A percentile compares a stretch with the other conserved stretches of the same genome.
Conservation (phyloP, 2,113 vertebrate genomes). For the Australoheros scitulus region DNA sequence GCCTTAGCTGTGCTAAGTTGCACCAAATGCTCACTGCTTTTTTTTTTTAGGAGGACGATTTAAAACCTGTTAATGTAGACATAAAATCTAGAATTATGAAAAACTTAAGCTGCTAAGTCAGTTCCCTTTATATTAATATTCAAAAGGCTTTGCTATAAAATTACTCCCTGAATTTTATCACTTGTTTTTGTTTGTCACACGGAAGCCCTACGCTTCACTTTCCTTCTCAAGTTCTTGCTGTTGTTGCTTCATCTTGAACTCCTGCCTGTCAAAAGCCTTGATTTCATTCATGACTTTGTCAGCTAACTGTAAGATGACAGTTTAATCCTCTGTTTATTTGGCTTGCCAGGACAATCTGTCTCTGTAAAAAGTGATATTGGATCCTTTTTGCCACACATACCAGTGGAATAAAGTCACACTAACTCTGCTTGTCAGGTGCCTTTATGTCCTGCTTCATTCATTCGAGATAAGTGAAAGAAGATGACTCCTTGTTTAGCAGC, state of each 20-base stretch:
- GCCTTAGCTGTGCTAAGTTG: background rate
- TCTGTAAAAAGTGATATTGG: constrained; percentile 54
- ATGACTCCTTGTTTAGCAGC: constrained; percentile 52
- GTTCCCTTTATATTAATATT: background rate
- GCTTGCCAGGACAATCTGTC: constrained; percentile 58
- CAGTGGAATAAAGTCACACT: constrained; percentile 58
- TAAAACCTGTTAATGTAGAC: background rate
- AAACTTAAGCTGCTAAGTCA: background rate
- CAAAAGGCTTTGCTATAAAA: background rate
- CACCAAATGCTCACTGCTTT: background rate
- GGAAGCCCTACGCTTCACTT: constrained; percentile 39
- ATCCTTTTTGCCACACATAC: constrained; percentile 56
- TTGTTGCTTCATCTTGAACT: constrained; percentile 55
- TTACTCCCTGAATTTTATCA: background rate
- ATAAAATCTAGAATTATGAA: background rate
- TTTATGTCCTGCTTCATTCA: constrained; percentile 61
- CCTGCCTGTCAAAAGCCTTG: constrained; percentile 54
- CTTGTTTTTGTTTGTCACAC: constrained; percentile 24
- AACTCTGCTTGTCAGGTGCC: constrained; percentile 58
- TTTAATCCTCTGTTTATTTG: constrained; percentile 72
- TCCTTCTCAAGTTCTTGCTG: constrained; percentile 37
- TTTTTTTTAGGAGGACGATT: background rate
- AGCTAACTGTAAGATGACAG: constrained; percentile 57
- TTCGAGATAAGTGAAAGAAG: constrained; percentile 17
- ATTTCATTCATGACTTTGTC: constrained; percentile 69